phyloP scores from a whole-genome alignment of 2,888 invertebrate genomes.

The Cetonia aurata region DNA sequence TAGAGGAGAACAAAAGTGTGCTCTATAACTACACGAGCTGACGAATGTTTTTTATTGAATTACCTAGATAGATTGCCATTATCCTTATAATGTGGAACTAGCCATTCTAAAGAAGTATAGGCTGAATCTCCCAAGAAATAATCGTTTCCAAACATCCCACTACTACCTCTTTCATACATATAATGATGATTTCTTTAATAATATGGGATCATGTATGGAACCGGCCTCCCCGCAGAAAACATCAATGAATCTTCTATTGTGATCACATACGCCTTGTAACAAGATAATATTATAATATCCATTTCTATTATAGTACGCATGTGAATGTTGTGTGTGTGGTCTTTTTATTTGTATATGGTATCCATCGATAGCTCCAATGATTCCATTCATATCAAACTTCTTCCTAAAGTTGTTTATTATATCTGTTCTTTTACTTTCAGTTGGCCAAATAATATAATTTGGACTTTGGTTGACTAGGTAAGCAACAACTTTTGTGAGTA shows the following conservation, averaged over 20 bases:
- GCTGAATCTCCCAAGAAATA: slow-evolving; percentile 51
- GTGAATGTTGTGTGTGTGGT: slow-evolving; percentile 16
- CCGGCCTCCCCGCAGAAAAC: slow-evolving; percentile 45
- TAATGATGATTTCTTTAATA: slow-evolving; percentile 46
- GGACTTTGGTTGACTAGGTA: too few species aligned
- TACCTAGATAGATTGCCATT: slow-evolving; percentile 43
- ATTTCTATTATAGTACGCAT: slow-evolving; percentile 35
- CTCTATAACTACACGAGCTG: slow-evolving; percentile 45
- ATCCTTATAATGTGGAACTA: slow-evolving; percentile 46
- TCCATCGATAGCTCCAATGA: slow-evolving; percentile 32
- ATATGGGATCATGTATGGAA: slow-evolving; percentile 47
- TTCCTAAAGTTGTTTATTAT: neutral
- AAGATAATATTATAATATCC: slow-evolving; percentile 22
- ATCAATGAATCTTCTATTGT: slow-evolving; percentile 39
- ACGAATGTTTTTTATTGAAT: slow-evolving; percentile 47
- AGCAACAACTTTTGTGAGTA: too few species aligned
- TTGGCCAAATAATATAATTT: too few species aligned
- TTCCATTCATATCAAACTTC: slow-evolving; percentile 1
- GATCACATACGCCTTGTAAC: slow-evolving; percentile 13
- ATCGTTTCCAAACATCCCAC: slow-evolving; percentile 34
- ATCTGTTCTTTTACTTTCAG: too few species aligned
- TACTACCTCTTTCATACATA: slow-evolving; percentile 39
- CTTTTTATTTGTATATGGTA: slow-evolving; percentile 26
- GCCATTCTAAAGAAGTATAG: slow-evolving; percentile 48
- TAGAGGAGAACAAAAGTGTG: slow-evolving; percentile 45